Evolutionary conservation across 2,888 invertebrate genomes (phyloP).

Genomic region (Acronicta leporina): DNA sequence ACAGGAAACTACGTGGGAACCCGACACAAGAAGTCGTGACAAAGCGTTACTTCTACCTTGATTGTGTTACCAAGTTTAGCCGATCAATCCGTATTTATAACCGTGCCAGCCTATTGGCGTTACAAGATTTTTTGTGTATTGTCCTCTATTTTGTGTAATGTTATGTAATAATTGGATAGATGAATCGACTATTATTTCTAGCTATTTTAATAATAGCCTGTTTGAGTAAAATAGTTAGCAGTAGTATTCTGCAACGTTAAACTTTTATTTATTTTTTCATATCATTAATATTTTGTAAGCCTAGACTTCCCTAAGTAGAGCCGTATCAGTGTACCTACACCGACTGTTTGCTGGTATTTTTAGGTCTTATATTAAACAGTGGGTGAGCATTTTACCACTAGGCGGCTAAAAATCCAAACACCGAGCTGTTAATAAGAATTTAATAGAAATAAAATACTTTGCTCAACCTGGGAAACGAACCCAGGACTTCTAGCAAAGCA

Average conservation of each 20-base stretch:
- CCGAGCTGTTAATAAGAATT: too few relatives aligned
- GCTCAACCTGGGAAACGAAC: too few relatives aligned
- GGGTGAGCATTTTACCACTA: too few relatives aligned
- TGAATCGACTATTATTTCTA: background rate
- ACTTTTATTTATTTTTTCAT: background rate
- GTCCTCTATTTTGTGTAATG: conserved; percentile 5
- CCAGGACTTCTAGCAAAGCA: too few relatives aligned
- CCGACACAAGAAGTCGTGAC: conserved; percentile 54
- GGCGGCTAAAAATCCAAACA: too few relatives aligned
- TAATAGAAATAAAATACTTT: too few relatives aligned
- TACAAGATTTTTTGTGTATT: conserved; percentile 22
- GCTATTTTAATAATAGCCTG: background rate
- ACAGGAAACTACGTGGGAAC: conserved; percentile 74
- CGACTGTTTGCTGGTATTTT: too few relatives aligned
- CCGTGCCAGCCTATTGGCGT: conserved; percentile 30
- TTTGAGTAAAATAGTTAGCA: background rate
- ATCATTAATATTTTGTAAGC: too few relatives aligned
- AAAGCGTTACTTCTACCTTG: conserved; percentile 51
- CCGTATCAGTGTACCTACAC: too few relatives aligned
- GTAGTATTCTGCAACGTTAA: background rate
- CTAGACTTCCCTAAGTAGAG: too few relatives aligned
- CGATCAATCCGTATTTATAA: conserved; percentile 44
- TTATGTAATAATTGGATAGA: conserved; percentile 14
- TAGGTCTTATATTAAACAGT: too few relatives aligned
- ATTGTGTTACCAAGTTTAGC: conserved; percentile 58